Evolutionary conservation across 2,888 invertebrate genomes (phyloP).

Genomic region (Marronus borbonicus): DNA sequence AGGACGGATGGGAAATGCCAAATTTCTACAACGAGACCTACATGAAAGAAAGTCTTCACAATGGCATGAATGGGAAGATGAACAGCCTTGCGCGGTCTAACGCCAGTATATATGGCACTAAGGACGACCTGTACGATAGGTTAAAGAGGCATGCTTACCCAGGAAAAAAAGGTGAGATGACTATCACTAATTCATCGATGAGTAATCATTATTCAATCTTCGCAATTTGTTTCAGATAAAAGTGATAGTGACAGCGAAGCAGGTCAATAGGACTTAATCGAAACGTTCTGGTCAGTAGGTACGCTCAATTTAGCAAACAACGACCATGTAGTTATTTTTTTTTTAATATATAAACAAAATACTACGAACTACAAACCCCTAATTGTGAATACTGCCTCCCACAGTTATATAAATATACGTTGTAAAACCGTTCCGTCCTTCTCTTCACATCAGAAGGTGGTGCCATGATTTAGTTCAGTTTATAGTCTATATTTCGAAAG

Average conservation of each 20-base stretch:
- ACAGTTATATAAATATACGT: slow-evolving; percentile 5
- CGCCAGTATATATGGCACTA: slow-evolving; percentile 94
- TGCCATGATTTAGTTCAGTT: slow-evolving; percentile 4
- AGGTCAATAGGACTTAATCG: slow-evolving; percentile 78
- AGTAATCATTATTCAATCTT: slow-evolving; percentile 63
- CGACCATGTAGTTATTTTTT: slow-evolving; percentile 25
- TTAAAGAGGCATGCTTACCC: slow-evolving; percentile 95
- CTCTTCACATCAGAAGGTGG: not conserved
- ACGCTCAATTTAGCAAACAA: slow-evolving; percentile 34
- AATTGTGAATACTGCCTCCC: slow-evolving; percentile 10
- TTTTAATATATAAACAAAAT: slow-evolving; percentile 17
- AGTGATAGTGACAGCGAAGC: slow-evolving; percentile 93
- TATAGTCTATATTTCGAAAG: not conserved
- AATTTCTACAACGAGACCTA: slow-evolving; percentile 97
- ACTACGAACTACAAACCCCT: not conserved
- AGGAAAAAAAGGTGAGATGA: slow-evolving; percentile 89
- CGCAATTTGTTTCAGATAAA: slow-evolving; percentile 82
- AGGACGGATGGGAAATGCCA: slow-evolving; percentile 98
- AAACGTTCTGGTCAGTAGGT: slow-evolving; percentile 41
- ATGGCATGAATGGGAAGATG: slow-evolving; percentile 84
- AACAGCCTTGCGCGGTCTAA: slow-evolving; percentile 94
- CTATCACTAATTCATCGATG: slow-evolving; percentile 34
- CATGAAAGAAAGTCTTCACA: slow-evolving; percentile 94
- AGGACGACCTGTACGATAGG: slow-evolving; percentile 96
- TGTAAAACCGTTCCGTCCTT: not conserved